Evolutionary conservation across 2,797 vertebrate species (phyloP).

Genomic region (Ceryle rudis): DNA sequence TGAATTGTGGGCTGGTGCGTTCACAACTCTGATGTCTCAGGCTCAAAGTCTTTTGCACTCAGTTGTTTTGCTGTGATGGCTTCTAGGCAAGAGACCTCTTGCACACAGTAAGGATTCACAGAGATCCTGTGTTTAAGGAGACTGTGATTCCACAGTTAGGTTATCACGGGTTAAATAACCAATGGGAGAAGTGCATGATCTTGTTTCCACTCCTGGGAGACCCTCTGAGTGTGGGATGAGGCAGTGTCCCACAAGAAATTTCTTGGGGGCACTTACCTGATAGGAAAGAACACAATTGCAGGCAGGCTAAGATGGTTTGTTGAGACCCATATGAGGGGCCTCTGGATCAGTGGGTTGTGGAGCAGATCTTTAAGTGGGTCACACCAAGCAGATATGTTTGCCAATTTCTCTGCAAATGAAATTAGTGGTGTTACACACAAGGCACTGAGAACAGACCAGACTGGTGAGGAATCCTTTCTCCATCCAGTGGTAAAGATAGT

Average conservation of each 20-base stretch:
- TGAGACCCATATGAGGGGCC: constrained; percentile 64
- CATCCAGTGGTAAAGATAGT: neutral
- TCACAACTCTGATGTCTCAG: neutral
- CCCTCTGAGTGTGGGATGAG: constrained; percentile 46
- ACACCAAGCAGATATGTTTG: constrained; percentile 61
- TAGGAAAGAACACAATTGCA: constrained; percentile 60
- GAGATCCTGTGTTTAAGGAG: neutral
- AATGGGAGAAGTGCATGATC: neutral
- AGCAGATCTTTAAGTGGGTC: constrained; percentile 68
- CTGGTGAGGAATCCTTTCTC: constrained; percentile 33
- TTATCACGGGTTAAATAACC: neutral
- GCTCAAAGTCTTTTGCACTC: neutral
- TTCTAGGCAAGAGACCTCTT: neutral
- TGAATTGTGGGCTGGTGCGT: accelerated
- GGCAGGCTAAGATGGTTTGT: constrained; percentile 67
- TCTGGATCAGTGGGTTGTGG: constrained; percentile 56
- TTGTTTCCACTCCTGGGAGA: neutral
- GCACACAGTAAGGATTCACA: neutral
- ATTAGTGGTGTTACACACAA: constrained; percentile 64
- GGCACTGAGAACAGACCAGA: constrained; percentile 30
- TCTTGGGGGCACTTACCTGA: constrained; percentile 73
- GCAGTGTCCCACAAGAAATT: constrained; percentile 71
- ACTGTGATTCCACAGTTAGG: neutral
- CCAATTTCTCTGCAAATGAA: constrained; percentile 71
- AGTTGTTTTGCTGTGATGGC: neutral